These are phyloP conservation scores for Thera britannica DNA, from an alignment of 2,888 invertebrate species.

Conservation along the genomic window DNA sequence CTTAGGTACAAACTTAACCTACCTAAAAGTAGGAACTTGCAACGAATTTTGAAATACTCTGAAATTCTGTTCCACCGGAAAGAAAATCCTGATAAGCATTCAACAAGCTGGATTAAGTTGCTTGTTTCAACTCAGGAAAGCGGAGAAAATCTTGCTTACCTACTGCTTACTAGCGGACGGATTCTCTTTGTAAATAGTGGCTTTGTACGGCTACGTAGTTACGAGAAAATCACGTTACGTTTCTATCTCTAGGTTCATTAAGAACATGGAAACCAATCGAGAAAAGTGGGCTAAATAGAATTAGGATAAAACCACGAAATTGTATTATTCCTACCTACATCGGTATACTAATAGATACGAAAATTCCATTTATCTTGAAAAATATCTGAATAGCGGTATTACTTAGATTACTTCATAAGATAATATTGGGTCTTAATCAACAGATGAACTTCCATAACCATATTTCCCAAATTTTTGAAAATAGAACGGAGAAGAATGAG, in stretches of 20 bases:
- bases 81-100: conserved; percentile 14
- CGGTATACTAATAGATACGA: not conserved
- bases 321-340: not conserved
- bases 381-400: no score
- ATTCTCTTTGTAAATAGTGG: conserved; percentile 4
- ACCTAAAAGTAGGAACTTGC: not conserved
- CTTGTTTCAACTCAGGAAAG: conserved; percentile 11
- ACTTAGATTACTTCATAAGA: no score
- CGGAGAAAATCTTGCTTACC: conserved; percentile 10
- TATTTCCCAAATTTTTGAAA: no score
- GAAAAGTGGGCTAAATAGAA: conserved; percentile 11
- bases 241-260: conserved; percentile 24
- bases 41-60: conserved; percentile 16
- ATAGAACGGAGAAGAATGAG: no score
- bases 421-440: no score
- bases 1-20: no score
- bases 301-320: conserved; percentile 9
- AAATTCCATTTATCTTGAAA: not conserved
- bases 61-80: conserved; percentile 18
- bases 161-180: not conserved
- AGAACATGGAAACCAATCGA: conserved; percentile 23
- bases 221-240: conserved; percentile 24
- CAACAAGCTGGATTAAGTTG: conserved; percentile 15
- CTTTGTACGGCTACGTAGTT: conserved; percentile 7
- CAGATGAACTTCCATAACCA: no score